These are phyloP conservation scores for Ctenicera cuprea DNA, from an alignment of 2,888 invertebrate genomes.

Conservation along the genomic window DNA sequence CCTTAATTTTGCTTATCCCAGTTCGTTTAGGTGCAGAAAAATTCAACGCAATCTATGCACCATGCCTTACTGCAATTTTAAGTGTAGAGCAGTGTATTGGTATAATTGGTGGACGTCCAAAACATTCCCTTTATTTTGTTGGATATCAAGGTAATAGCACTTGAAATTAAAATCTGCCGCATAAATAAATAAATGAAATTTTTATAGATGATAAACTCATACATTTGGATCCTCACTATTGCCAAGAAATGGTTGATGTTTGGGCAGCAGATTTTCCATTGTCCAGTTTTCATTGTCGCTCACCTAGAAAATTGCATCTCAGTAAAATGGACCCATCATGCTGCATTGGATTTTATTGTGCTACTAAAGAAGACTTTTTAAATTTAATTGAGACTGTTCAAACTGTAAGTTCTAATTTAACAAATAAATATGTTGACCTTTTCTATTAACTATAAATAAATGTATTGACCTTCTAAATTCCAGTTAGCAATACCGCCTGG, in stretches of 20 bases:
- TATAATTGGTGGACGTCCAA: conserved; percentile 94
- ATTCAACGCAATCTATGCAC: conserved; percentile 88
- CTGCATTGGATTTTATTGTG: conserved; percentile 92
- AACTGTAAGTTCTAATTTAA: conserved; percentile 72
- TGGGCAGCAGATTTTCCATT: conserved; percentile 86
- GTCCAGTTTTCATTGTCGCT: conserved; percentile 89
- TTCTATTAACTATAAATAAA: conserved; percentile 4
- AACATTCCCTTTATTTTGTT: conserved; percentile 94
- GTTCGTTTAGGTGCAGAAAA: conserved; percentile 91
- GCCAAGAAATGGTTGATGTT: conserved; percentile 93
- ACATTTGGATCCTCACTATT: conserved; percentile 95
- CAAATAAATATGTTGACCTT: neutral
- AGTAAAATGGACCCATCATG: conserved; percentile 95
- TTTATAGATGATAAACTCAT: conserved; percentile 89
- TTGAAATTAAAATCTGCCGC: neutral
- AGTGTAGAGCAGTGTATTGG: conserved; percentile 91
- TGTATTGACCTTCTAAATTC: conserved; percentile 38
- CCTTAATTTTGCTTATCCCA: conserved; percentile 88
- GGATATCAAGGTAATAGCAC: conserved; percentile 85
- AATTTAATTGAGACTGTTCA: conserved; percentile 83
- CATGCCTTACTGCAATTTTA: conserved; percentile 87
- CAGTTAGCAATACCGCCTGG: conserved; percentile 64
- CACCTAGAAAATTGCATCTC: conserved; percentile 89
- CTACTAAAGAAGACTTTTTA: conserved; percentile 84
- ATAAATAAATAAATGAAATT: neutral